A percentile compares a stretch with the other conserved stretches of the same genome.
phyloP scores from a whole-genome alignment of 2,888 invertebrate species.

The Dryomyza anilis region DNA sequence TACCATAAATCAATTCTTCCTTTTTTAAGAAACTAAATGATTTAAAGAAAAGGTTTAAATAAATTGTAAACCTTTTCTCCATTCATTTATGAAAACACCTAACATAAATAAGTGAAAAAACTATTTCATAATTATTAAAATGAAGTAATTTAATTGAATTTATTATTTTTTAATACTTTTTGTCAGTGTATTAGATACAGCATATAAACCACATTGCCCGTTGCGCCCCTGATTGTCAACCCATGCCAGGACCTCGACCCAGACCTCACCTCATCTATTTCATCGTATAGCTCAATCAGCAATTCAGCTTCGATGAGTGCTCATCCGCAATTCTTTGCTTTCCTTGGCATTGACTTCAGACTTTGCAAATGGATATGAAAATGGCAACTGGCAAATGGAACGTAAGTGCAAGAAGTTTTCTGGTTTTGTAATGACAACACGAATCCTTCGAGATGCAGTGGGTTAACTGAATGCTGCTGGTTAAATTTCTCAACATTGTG shows the following conservation, averaged over 20 bases:
- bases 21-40: too few species aligned
- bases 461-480: neutral
- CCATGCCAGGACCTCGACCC: neutral
- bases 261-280: neutral
- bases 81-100: too few species aligned
- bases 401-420: neutral
- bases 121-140: too few species aligned
- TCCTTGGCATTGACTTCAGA: slow-evolving; percentile 22
- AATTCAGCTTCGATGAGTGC: slow-evolving; percentile 33
- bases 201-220: too few species aligned
- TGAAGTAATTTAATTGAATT: too few species aligned
- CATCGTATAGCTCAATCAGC: slow-evolving; percentile 29
- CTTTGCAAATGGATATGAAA: slow-evolving; percentile 15
- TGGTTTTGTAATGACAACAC: slow-evolving; percentile 8
- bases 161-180: too few species aligned
- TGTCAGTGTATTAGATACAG: too few species aligned
- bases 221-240: neutral
- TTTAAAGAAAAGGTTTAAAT: too few species aligned
- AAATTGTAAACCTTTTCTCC: too few species aligned
- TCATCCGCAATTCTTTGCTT: slow-evolving; percentile 29
- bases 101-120: too few species aligned
- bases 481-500: slow-evolving; percentile 2
- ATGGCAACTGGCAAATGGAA: slow-evolving; percentile 17
- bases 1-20: too few species aligned
- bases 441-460: neutral